These are phyloP conservation scores for Hippocampus comes DNA, from an alignment of 2,113 vertebrate genomes.

Conservation along the genomic window DNA sequence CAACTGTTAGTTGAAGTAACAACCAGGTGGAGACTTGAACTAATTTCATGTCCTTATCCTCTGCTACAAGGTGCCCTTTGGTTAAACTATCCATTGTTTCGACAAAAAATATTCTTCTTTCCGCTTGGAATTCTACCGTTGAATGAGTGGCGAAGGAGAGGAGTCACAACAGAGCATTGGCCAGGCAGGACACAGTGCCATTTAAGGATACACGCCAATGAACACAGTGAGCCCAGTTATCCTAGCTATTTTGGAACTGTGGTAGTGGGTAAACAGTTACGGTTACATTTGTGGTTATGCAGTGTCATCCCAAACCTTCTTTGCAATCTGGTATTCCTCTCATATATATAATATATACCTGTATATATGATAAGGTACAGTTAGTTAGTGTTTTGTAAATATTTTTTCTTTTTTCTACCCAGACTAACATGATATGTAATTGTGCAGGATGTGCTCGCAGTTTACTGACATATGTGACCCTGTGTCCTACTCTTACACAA, in stretches of 20 bases:
- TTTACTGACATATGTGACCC: no score
- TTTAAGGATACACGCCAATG: constrained; percentile 4
- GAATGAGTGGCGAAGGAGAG: constrained; percentile 15
- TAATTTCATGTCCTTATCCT: background rate
- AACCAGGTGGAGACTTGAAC: background rate
- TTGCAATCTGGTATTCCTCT: background rate
- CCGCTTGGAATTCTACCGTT: constrained; percentile 4
- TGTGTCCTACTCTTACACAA: no score
- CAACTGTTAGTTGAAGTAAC: background rate
- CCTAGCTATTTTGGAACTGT: background rate
- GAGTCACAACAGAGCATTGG: background rate
- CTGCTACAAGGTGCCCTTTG: background rate
- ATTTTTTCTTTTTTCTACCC: no score
- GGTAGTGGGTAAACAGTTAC: background rate
- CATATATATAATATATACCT: no score
- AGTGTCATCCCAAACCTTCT: background rate
- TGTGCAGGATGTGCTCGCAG: no score
- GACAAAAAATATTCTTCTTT: background rate
- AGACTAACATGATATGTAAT: no score
- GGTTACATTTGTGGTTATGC: background rate
- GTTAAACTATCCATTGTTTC: background rate
- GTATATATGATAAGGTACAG: no score
- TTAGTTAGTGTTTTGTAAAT: no score
- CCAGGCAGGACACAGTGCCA: background rate
- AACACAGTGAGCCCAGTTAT: constrained; percentile 8